Percentiles rank a stretch among this genome's conserved stretches.
phyloP scores from a whole-genome alignment of 2,113 vertebrate genomes.

The Dunckerocampus dactyliophorus region DNA sequence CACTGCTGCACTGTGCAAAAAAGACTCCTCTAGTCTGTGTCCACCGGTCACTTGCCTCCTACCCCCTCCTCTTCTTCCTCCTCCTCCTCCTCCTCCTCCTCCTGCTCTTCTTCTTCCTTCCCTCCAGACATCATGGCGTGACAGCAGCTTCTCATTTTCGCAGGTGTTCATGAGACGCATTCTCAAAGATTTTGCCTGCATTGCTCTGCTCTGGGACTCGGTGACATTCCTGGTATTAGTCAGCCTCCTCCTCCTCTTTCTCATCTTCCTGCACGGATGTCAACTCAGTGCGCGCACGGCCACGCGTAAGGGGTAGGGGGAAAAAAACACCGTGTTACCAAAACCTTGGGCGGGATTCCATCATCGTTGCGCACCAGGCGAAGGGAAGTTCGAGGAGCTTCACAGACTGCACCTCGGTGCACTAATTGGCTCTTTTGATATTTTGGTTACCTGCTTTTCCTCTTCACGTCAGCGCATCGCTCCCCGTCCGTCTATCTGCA shows the following conservation, averaged over 20 bases:
- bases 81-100: neutral
- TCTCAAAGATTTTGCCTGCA: slow-evolving; percentile 10
- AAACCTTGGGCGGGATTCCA: slow-evolving; percentile 59
- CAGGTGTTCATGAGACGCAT: slow-evolving; percentile 52
- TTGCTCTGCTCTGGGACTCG: slow-evolving; percentile 23
- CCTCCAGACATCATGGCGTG: slow-evolving; percentile 61
- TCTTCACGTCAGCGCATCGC: neutral
- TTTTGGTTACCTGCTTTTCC: too few relatives aligned
- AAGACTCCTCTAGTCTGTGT: slow-evolving; percentile 47
- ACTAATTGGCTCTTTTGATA: neutral
- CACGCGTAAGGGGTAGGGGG: slow-evolving; percentile 15
- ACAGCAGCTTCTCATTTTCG: slow-evolving; percentile 38
- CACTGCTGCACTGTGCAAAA: slow-evolving; percentile 57
- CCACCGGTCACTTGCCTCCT: slow-evolving; percentile 42
- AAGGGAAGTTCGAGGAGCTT: slow-evolving; percentile 46
- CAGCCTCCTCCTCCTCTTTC: slow-evolving; percentile 17
- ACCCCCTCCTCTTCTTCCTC: neutral
- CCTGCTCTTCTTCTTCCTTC: neutral
- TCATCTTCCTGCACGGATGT: too few relatives aligned
- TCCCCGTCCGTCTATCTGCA: slow-evolving; percentile 11
- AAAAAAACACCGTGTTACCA: slow-evolving; percentile 8
- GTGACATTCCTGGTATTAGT: neutral
- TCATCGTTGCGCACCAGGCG: slow-evolving; percentile 39
- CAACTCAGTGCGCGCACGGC: slow-evolving; percentile 50
- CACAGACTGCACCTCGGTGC: neutral